Percentiles rank a stretch among this genome's conserved stretches.
phyloP scores from a whole-genome alignment of 2,888 invertebrate species.

The Petrolisthes cinctipes region DNA sequence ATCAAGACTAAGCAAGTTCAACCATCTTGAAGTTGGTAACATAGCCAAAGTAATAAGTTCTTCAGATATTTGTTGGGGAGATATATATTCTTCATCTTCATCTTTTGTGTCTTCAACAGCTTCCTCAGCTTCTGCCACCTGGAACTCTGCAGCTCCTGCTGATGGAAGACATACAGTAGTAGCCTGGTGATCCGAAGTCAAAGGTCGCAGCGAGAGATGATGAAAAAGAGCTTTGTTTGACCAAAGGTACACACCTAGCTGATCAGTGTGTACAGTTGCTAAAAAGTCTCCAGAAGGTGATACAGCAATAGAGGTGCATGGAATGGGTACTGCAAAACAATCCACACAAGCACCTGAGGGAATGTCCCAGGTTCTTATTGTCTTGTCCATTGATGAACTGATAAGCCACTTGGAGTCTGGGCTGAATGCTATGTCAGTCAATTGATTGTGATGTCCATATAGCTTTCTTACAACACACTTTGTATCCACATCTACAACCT shows the following conservation, averaged over 20 bases:
- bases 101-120: conserved; percentile 69
- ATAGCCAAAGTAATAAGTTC: conserved; percentile 88
- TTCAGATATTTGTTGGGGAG: conserved; percentile 81
- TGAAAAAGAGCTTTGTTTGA: conserved; percentile 88
- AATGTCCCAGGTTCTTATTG: conserved; percentile 93
- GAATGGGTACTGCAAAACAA: conserved; percentile 77
- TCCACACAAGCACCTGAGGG: conserved; percentile 81
- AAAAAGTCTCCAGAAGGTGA: conserved; percentile 92
- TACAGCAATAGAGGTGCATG: conserved; percentile 87
- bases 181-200: conserved; percentile 72
- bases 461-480: conserved; percentile 85
- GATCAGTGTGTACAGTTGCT: conserved; percentile 89
- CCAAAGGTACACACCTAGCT: conserved; percentile 94
- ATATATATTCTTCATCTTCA: conserved; percentile 74
- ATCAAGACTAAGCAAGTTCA: conserved; percentile 88
- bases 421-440: conserved; percentile 91
- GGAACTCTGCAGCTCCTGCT: conserved; percentile 50
- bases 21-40: conserved; percentile 89
- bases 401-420: conserved; percentile 91
- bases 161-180: conserved; percentile 69
- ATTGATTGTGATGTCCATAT: conserved; percentile 78
- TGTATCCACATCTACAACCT: conserved; percentile 86
- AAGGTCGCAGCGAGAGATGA: conserved; percentile 82
- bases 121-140: conserved; percentile 56
- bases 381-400: conserved; percentile 88